Evolutionary conservation across 2,113 vertebrate genomes (phyloP).

Genomic region (Suricata suricatta): DNA sequence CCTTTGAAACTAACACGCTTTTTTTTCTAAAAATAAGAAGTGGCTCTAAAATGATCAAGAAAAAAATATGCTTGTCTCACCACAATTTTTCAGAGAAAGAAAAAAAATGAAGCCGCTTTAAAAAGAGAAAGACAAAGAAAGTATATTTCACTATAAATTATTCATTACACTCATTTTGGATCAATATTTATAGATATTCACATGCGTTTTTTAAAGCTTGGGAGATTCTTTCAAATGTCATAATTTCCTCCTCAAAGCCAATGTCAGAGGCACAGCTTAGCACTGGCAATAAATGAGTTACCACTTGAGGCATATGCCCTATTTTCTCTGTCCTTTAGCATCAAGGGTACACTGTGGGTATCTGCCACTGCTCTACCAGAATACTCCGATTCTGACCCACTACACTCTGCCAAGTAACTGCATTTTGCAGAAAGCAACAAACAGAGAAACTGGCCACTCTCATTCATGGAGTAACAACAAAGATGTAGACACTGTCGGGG

Average conservation of each 20-base stretch:
- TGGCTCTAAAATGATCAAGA: not conserved
- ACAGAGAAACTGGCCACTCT: not conserved
- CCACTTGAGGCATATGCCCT: constrained; percentile 28
- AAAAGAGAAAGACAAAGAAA: constrained; percentile 74
- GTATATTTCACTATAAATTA: constrained; percentile 77
- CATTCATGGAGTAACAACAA: not conserved
- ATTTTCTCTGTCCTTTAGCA: not conserved
- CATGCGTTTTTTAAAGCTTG: constrained; percentile 66
- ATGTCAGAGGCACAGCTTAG: constrained; percentile 33
- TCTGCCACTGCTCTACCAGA: constrained; percentile 53
- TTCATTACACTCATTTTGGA: constrained; percentile 75
- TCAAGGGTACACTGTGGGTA: constrained; percentile 30
- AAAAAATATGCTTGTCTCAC: constrained; percentile 44
- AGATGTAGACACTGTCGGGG: accelerated
- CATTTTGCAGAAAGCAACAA: not conserved
- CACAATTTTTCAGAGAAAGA: constrained; percentile 38
- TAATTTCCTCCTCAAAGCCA: constrained; percentile 75
- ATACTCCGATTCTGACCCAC: not conserved
- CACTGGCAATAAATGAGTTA: constrained; percentile 33
- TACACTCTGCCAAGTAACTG: not conserved
- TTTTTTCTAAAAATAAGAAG: constrained; percentile 58
- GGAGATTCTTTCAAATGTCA: constrained; percentile 79
- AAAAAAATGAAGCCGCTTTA: constrained; percentile 12
- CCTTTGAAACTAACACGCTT: constrained; percentile 49
- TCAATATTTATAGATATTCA: constrained; percentile 81